Evolutionary conservation across 2,113 vertebrate species (phyloP).

Genomic region (Pipa parva): DNA sequence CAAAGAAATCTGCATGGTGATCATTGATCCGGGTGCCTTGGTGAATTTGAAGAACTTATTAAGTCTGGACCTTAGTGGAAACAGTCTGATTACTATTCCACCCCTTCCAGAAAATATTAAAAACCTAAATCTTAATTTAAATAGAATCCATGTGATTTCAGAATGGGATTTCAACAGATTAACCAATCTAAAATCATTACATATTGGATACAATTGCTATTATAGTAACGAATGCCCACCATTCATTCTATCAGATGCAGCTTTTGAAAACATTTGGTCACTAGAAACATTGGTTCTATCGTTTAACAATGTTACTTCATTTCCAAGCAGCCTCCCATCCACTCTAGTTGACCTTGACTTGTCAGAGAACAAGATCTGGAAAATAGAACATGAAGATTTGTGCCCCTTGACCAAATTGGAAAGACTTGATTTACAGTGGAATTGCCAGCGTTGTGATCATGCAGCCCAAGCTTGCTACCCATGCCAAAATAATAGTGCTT

Average conservation of each 20-base stretch:
- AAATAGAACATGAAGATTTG: conserved; percentile 53
- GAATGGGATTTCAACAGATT: conserved; percentile 44
- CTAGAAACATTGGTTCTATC: conserved; percentile 63
- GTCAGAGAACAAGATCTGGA: conserved; percentile 62
- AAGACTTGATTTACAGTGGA: conserved; percentile 64
- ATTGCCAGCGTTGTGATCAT: conserved; percentile 73
- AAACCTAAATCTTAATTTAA: conserved; percentile 57
- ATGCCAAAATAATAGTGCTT: conserved; percentile 57
- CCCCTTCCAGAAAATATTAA: conserved; percentile 54
- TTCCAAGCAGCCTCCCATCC: conserved; percentile 64
- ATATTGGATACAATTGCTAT: conserved; percentile 62
- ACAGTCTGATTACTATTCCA: conserved; percentile 63
- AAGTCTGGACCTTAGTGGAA: conserved; percentile 58
- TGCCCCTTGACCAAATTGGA: conserved; percentile 52
- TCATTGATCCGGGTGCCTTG: conserved; percentile 56
- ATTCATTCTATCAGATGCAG: conserved; percentile 51
- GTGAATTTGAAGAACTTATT: conserved; percentile 49
- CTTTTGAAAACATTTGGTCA: conserved; percentile 53
- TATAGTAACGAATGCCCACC: conserved; percentile 64
- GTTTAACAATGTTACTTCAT: conserved; percentile 67
- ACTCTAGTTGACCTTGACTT: conserved; percentile 62
- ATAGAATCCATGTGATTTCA: conserved; percentile 54
- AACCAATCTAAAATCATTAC: conserved; percentile 51
- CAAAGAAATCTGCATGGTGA: conserved; percentile 48
- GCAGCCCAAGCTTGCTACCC: conserved; percentile 67